phyloP scores from a whole-genome alignment of 2,888 invertebrate species.

The Tanypteryx hageni region DNA sequence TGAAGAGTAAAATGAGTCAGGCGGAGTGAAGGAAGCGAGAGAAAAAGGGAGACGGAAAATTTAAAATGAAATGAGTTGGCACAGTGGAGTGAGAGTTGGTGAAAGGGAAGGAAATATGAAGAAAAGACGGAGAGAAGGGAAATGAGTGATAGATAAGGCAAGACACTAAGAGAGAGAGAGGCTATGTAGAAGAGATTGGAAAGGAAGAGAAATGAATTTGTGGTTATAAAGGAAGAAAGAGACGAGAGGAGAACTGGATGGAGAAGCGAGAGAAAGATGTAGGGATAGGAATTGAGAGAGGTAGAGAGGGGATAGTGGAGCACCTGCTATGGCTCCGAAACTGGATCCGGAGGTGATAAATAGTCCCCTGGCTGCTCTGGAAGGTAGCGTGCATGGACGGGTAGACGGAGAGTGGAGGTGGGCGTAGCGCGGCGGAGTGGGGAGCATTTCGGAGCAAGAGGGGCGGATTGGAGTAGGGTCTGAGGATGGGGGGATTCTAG shows the following conservation, averaged over 20 bases:
- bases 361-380: slow-evolving; percentile 28
- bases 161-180: background rate
- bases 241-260: background rate
- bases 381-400: background rate
- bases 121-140: background rate
- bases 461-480: background rate
- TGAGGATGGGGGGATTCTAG: background rate
- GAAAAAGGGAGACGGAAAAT: background rate
- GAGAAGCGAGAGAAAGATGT: background rate
- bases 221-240: background rate
- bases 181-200: background rate
- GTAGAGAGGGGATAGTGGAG: no score
- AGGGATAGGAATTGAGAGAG: no score
- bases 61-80: background rate
- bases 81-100: background rate
- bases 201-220: background rate
- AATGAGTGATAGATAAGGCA: background rate
- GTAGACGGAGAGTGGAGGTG: no score
- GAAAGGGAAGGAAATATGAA: background rate
- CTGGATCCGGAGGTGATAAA: slow-evolving; percentile 49
- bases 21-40: background rate
- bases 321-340: slow-evolving; percentile 38
- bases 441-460: background rate
- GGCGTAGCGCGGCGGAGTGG: no score
- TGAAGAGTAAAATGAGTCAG: background rate